Conservation (phyloP, 2,113 vertebrate species). For the Mionectes macconnelli region DNA sequence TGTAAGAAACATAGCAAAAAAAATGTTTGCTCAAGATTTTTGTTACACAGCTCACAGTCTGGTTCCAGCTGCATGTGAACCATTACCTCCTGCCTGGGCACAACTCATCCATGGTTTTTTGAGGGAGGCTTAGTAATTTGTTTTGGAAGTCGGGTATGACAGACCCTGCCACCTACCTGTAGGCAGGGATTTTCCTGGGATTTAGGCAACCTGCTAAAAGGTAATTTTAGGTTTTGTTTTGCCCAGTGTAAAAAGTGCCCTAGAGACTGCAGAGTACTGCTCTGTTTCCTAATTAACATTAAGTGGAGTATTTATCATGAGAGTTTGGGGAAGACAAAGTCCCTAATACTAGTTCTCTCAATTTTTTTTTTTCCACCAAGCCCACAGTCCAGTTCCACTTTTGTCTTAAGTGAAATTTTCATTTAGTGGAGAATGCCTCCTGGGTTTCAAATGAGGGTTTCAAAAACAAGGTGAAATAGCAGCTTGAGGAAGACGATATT, state of each 20-base stretch:
- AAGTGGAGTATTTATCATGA: not conserved
- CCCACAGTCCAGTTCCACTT: not conserved
- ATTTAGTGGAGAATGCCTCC: not conserved
- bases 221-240: not conserved
- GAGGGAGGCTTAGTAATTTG: not conserved
- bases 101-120: not conserved
- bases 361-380: not conserved
- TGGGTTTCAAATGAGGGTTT: not conserved
- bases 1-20: not conserved
- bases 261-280: not conserved
- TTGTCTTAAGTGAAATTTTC: not conserved
- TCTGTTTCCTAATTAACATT: not conserved
- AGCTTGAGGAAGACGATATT: not conserved
- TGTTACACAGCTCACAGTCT: not conserved
- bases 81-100: not conserved
- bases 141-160: not conserved
- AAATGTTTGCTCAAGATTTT: not conserved
- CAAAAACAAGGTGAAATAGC: not conserved
- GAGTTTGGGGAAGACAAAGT: not conserved
- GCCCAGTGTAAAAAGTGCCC: not conserved
- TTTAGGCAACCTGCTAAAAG: not conserved
- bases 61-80: not conserved
- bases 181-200: not conserved
- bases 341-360: not conserved
- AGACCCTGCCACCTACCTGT: not conserved